Percentiles rank a stretch among this genome's conserved stretches.
Evolutionary conservation across 2,888 invertebrate species (phyloP).

Genomic region (Chromoteleia sp.): DNA sequence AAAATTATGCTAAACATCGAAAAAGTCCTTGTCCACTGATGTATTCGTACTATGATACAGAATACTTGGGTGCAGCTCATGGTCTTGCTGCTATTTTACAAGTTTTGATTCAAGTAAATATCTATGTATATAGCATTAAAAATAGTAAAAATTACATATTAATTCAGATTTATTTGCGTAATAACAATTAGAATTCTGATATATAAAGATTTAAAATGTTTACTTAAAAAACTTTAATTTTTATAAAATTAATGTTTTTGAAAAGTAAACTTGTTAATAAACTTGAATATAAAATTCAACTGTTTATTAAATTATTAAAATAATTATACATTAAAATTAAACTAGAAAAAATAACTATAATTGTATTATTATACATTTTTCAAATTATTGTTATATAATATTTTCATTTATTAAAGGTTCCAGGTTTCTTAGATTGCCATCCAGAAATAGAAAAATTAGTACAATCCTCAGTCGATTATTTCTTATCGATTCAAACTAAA

Average conservation of each 20-base stretch:
- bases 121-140: background rate
- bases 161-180: no score
- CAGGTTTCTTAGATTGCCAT: constrained; percentile 86
- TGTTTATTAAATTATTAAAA: no score
- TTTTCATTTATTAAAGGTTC: constrained; percentile 71
- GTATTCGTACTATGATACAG: constrained; percentile 91
- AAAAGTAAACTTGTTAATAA: no score
- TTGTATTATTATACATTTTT: no score
- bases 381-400: background rate
- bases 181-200: no score
- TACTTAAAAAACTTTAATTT: no score
- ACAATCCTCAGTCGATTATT: constrained; percentile 88
- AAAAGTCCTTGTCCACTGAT: constrained; percentile 89
- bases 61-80: constrained; percentile 91
- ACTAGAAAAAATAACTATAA: no score
- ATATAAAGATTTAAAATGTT: no score
- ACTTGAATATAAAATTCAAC: no score
- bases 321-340: no score
- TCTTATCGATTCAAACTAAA: constrained; percentile 88
- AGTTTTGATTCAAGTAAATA: constrained; percentile 85
- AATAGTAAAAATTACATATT: no score
- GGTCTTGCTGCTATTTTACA: constrained; percentile 89
- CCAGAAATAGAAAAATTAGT: constrained; percentile 87
- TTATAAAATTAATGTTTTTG: no score
- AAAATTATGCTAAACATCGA: constrained; percentile 87